Evolutionary conservation across 2,113 vertebrate genomes (phyloP).

Genomic region (Glareola pratincola): DNA sequence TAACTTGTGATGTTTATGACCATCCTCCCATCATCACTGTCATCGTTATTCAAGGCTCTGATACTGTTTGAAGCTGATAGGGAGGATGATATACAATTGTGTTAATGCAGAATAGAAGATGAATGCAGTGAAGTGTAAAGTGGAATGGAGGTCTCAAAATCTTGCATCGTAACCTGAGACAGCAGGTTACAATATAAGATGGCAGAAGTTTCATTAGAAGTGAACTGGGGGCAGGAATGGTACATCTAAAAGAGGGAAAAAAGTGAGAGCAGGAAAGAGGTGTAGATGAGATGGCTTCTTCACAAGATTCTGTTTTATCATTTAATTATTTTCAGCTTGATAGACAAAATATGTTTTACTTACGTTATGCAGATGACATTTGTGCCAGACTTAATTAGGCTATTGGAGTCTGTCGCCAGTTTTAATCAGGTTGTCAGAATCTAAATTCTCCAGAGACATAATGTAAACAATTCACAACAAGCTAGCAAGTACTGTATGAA

Average conservation of each 20-base stretch:
- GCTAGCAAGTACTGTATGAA: background rate
- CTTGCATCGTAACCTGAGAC: background rate
- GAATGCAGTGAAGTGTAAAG: background rate
- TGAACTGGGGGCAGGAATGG: background rate
- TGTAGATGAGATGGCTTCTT: background rate
- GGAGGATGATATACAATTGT: background rate
- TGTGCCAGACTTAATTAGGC: constrained; percentile 10
- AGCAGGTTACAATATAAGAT: background rate
- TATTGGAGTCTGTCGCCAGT: background rate
- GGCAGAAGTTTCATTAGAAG: background rate
- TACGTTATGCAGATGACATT: background rate
- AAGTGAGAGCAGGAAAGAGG: background rate
- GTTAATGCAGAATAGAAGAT: background rate
- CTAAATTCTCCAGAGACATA: background rate
- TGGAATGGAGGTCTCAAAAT: background rate
- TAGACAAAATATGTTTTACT: constrained; percentile 35
- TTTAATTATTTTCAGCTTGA: constrained; percentile 3
- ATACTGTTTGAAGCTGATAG: background rate
- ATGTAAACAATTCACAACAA: constrained; percentile 26
- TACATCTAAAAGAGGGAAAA: background rate
- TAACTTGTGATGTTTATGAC: background rate
- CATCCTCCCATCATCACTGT: too few species aligned
- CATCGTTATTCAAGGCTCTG: background rate
- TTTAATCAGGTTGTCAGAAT: constrained; percentile 48
- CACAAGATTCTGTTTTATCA: background rate